Evolutionary conservation across 2,113 vertebrate genomes (phyloP).

Genomic region (Candoia aspera): DNA sequence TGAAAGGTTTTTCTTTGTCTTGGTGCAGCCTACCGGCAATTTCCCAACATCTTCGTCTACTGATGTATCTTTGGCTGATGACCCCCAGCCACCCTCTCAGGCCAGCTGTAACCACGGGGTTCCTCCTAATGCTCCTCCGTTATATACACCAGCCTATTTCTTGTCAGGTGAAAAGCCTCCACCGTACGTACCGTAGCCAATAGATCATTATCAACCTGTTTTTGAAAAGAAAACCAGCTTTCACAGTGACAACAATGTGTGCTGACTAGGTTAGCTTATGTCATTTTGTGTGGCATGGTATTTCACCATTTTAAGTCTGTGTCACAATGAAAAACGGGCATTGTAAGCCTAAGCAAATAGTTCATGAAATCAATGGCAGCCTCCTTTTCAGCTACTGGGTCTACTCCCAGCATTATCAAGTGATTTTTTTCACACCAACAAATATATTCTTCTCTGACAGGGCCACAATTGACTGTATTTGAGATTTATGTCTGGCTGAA

Average conservation of each 20-base stretch:
- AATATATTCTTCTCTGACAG: background rate
- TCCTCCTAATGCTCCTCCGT: conserved; percentile 77
- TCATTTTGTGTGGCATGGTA: background rate
- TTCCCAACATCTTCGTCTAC: conserved; percentile 73
- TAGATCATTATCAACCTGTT: conserved; percentile 21
- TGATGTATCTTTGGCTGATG: conserved; percentile 79
- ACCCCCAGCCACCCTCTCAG: conserved; percentile 77
- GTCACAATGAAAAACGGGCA: background rate
- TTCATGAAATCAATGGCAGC: conserved; percentile 26
- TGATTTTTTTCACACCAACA: background rate
- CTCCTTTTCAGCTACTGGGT: background rate
- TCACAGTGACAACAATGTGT: conserved; percentile 18
- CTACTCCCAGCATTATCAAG: background rate
- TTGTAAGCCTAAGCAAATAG: background rate
- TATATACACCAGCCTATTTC: conserved; percentile 74
- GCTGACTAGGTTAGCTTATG: conserved; percentile 19
- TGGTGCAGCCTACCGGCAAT: conserved; percentile 72
- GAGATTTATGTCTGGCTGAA: background rate
- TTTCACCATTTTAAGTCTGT: background rate
- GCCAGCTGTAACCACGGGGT: conserved; percentile 76
- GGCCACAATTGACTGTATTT: background rate
- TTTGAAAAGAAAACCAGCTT: conserved; percentile 32
- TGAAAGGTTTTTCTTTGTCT: conserved; percentile 50
- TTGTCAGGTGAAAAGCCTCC: conserved; percentile 89
- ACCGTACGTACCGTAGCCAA: conserved; percentile 83